Evolutionary conservation across 30 jellyfish, hydroid and myxozoan genomes (phyloP), one percentile per base, ranked within the genome.

Genomic region (Clytia hemisphaerica): DNA sequence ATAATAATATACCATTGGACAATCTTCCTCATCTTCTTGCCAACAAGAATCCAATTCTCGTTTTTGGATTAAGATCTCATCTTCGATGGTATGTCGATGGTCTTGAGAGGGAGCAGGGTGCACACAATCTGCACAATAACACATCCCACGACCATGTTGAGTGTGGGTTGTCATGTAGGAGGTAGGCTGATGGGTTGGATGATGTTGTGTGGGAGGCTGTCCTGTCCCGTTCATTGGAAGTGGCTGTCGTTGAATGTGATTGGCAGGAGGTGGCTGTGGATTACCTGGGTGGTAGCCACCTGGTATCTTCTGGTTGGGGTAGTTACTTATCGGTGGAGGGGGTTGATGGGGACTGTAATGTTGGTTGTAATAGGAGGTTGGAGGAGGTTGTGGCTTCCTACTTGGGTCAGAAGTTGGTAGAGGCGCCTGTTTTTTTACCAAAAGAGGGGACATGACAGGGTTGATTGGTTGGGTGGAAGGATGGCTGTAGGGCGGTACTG

Each of bases 1-100:
- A 42, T n/a, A 31, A 34, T 29, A 9, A 57, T 87, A 6, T 58
- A 86, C 96, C 84, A 88, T 61, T 4, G 85, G 94, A 77, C 81
- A 78, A 49, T 86, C 96, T 51, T 59, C 38, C 61, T 77, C 96
- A 55, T 86, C 96, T 67, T 86, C 96, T 55, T 78, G 96, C 96
- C 96, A 86, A 60, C 96, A 86, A n/a, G 88, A 73, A 34, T 86
- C 96, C 26, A 86, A 61, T 67, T 86, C 96, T 28, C 96, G 48
- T 21, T 91, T 77, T 35, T 84, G 45, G 71, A 86, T 67, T 74
- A 86, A 48, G 36, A 86, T 86, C 67, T 86, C 94, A 40, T 86
- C 96, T 63, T 79, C 94, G 3, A 73, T 82, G 18, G 18, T 65
- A 35, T 65, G 78, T 19, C 78, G 67, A n/a, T n/a, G n/a, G n/a